phyloP scores from a whole-genome alignment of 2,888 invertebrate species.

The Germaria angustata region DNA sequence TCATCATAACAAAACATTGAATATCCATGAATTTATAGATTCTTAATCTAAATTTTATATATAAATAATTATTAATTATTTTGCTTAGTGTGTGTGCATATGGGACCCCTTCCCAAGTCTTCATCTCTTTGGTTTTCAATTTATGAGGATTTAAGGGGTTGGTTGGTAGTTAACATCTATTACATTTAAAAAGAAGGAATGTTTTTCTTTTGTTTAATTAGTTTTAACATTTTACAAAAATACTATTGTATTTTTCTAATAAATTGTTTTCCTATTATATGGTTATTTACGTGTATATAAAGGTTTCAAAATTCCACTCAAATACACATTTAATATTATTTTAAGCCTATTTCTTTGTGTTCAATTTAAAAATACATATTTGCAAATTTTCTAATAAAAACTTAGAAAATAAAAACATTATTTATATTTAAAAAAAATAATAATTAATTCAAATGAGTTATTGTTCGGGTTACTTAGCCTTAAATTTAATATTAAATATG shows the following conservation, averaged over 20 bases:
- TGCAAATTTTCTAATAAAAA: constrained; percentile 57
- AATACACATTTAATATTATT: constrained; percentile 54
- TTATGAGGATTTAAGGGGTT: background rate
- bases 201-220: constrained; percentile 47
- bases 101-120: background rate
- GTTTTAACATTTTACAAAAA: constrained; percentile 40
- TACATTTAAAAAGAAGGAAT: constrained; percentile 56
- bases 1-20: too few species aligned
- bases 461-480: background rate
- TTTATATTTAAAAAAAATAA: too few species aligned
- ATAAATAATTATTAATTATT: too few species aligned
- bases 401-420: constrained; percentile 63
- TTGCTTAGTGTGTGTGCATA: too few species aligned
- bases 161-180: constrained; percentile 23
- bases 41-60: too few species aligned
- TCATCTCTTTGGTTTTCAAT: background rate
- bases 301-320: constrained; percentile 63
- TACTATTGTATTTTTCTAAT: constrained; percentile 27
- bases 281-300: background rate
- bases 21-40: too few species aligned
- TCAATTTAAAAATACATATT: constrained; percentile 3
- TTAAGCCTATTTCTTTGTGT: constrained; percentile 2
- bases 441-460: constrained; percentile 52
- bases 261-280: background rate
- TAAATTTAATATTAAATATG: background rate